phyloP scores from a whole-genome alignment of 2,888 invertebrate species.

The Oscheius sp. region DNA sequence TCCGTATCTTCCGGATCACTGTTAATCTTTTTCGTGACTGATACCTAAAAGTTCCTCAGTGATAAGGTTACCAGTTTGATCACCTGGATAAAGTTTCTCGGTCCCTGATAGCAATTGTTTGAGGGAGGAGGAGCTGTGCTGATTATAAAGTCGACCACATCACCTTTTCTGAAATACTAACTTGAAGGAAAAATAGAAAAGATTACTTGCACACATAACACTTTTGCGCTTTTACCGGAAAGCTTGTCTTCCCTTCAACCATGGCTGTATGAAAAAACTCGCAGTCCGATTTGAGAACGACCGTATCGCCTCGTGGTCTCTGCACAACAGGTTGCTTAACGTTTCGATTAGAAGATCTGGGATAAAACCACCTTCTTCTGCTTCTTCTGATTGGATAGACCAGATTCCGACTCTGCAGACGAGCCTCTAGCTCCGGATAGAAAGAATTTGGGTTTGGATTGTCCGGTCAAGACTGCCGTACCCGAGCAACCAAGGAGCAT shows the following conservation, averaged over 20 bases:
- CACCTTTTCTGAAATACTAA: constrained; percentile 40
- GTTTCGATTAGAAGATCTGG: neutral
- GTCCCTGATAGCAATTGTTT: constrained; percentile 44
- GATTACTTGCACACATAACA: constrained; percentile 27
- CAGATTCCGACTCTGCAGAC: constrained; percentile 10
- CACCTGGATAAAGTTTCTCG: constrained; percentile 30
- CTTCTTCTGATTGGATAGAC: neutral
- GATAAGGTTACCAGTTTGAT: neutral
- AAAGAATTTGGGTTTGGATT: constrained; percentile 9
- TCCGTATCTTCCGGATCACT: constrained; percentile 47
- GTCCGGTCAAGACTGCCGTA: constrained; percentile 18
- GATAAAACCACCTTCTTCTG: neutral
- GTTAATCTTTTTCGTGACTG: constrained; percentile 47
- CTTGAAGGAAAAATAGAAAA: neutral
- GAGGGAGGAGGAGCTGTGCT: constrained; percentile 47
- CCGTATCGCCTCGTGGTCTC: constrained; percentile 7
- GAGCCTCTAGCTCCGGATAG: constrained; percentile 27
- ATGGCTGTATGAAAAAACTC: constrained; percentile 25
- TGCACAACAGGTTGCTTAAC: neutral
- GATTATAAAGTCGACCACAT: constrained; percentile 47
- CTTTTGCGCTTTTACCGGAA: constrained; percentile 4
- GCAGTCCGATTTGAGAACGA: neutral
- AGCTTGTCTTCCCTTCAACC: constrained; percentile 20
- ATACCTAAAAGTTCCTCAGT: constrained; percentile 25
- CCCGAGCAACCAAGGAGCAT: constrained; percentile 26